These are phyloP conservation scores for Brachionichthys hirsutus DNA, from an alignment of 2,113 vertebrate genomes.

Conservation along the genomic window DNA sequence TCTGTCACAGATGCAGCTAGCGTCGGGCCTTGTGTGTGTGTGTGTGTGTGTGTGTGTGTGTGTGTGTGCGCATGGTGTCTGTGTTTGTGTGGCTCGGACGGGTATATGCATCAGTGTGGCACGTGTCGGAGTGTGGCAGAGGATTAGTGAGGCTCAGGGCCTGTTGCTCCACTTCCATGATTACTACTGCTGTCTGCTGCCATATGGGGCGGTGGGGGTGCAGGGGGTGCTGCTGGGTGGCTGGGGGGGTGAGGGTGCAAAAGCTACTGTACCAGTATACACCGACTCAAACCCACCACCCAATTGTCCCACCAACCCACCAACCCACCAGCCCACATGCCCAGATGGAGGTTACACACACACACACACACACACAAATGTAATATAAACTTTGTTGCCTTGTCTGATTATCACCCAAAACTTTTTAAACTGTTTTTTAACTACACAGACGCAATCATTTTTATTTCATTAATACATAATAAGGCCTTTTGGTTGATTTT, in stretches of 20 bases:
- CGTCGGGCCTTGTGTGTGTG: neutral
- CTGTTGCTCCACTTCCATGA: slow-evolving; percentile 81
- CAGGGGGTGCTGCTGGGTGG: slow-evolving; percentile 13
- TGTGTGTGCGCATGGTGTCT: slow-evolving; percentile 6
- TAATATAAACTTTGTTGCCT: no score
- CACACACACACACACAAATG: slow-evolving; percentile 29
- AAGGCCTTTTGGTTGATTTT: no score
- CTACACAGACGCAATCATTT: no score
- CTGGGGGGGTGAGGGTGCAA: neutral
- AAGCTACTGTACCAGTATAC: slow-evolving; percentile 48
- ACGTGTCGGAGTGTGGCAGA: slow-evolving; percentile 76
- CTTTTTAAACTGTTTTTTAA: no score
- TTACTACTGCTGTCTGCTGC: slow-evolving; percentile 77
- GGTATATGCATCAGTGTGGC: slow-evolving; percentile 67
- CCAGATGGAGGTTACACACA: neutral
- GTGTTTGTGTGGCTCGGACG: slow-evolving; percentile 45
- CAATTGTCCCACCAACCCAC: no score
- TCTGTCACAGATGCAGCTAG: neutral
- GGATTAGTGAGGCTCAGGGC: slow-evolving; percentile 79
- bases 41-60: neutral
- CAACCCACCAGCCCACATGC: slow-evolving; percentile 24
- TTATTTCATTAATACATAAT: no score
- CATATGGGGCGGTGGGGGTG: slow-evolving; percentile 73
- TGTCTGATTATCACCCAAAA: no score
- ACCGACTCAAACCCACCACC: slow-evolving; percentile 25